Conservation (phyloP, 92 coral and sea anemone species). For the Parazoanthus darwini region DNA sequence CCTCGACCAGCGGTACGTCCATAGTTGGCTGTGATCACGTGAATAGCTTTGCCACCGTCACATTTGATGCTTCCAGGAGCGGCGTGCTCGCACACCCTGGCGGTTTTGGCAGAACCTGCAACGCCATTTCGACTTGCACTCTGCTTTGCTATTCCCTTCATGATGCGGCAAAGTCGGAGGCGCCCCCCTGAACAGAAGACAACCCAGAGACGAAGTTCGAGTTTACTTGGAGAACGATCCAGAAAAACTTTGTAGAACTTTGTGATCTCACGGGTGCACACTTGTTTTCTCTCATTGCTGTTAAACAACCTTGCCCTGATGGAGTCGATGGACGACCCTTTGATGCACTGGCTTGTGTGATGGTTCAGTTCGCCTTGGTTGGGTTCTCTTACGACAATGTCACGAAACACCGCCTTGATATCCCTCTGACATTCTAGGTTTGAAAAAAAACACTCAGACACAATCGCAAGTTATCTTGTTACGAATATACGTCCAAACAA, state of each 20-base stretch:
- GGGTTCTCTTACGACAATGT: background rate
- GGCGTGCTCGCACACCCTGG: background rate
- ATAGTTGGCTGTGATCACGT: slow-evolving; percentile 23
- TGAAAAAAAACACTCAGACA: too few species aligned
- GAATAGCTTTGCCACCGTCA: background rate
- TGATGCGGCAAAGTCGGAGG: background rate
- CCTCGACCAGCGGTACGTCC: slow-evolving; percentile 9
- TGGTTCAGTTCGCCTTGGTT: background rate
- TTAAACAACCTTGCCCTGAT: background rate
- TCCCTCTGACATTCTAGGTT: background rate
- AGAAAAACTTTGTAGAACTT: background rate
- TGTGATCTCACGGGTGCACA: background rate
- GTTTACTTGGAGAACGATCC: background rate
- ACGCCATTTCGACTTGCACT: background rate
- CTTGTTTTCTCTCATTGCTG: background rate
- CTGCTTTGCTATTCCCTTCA: background rate
- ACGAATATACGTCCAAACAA: too few species aligned
- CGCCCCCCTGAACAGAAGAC: background rate
- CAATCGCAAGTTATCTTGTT: too few species aligned
- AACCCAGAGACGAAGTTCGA: background rate
- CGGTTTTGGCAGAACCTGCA: background rate
- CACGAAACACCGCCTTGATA: background rate
- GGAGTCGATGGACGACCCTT: background rate
- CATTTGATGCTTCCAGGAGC: background rate
- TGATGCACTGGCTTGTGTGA: background rate